Percentiles rank a stretch among this genome's conserved stretches.
phyloP scores from a whole-genome alignment of 2,888 invertebrate species.

The Macrosoma leucophasiata region DNA sequence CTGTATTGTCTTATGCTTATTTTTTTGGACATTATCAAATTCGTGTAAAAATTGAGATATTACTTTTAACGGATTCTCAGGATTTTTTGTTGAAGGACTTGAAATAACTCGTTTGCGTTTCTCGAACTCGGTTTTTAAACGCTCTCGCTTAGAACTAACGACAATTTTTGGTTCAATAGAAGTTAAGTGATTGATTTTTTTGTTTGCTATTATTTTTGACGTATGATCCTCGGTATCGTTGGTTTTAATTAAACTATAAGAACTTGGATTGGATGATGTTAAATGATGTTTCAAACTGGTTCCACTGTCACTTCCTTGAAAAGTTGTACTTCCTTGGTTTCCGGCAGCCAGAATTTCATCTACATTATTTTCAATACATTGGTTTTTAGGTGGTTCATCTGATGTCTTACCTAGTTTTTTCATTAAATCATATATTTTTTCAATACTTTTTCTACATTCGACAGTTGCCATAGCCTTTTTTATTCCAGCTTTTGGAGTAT shows the following conservation, averaged over 20 bases:
- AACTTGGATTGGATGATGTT: constrained; percentile 42
- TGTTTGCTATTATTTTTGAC: constrained; percentile 21
- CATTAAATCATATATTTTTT: constrained; percentile 57
- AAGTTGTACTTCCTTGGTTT: constrained; percentile 28
- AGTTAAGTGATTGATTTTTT: constrained; percentile 5
- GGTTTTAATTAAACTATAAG: constrained; percentile 40
- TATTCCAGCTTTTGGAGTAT: constrained; percentile 24
- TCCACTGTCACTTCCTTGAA: constrained; percentile 49
- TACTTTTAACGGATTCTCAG: constrained; percentile 55
- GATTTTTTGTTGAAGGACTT: constrained; percentile 26
- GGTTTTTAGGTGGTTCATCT: not conserved
- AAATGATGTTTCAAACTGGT: constrained; percentile 50
- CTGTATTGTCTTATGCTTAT: constrained; percentile 36
- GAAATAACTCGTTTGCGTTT: constrained; percentile 31
- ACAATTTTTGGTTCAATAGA: constrained; percentile 50
- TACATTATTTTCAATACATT: constrained; percentile 1
- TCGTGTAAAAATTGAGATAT: constrained; percentile 59
- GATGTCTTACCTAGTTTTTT: constrained; percentile 38
- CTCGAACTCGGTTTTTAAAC: constrained; percentile 32
- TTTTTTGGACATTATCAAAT: constrained; percentile 54
- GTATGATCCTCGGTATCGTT: constrained; percentile 7
- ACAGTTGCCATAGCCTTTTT: constrained; percentile 34
- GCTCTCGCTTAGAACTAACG: constrained; percentile 43
- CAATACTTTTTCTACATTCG: constrained; percentile 58
- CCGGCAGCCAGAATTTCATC: constrained; percentile 9